phyloP scores from a whole-genome alignment of 2,888 invertebrate genomes.

The Nemapogon koenigi region DNA sequence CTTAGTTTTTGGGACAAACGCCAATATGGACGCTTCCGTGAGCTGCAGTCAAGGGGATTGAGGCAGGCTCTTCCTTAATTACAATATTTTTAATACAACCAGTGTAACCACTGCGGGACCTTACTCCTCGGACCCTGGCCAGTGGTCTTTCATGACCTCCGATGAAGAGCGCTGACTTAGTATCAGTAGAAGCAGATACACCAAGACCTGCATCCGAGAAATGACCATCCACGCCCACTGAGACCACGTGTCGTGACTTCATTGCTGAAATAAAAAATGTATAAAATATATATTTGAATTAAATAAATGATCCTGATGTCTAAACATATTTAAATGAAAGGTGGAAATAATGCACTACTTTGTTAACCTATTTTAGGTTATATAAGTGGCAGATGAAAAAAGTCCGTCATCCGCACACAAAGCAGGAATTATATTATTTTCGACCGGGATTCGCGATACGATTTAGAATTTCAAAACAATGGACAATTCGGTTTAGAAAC shows the following conservation, averaged over 20 bases:
- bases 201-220: conserved; percentile 78
- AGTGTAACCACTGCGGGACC: conserved; percentile 74
- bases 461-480: too few species aligned
- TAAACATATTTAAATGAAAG: too few species aligned
- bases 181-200: conserved; percentile 74
- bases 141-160: conserved; percentile 76
- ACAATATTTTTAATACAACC: conserved; percentile 80
- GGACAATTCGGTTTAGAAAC: too few species aligned
- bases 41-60: conserved; percentile 54
- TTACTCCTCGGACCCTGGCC: conserved; percentile 66
- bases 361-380: too few species aligned
- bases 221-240: conserved; percentile 84
- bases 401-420: too few species aligned
- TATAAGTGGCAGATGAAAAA: too few species aligned
- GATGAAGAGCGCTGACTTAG: conserved; percentile 85
- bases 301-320: too few species aligned
- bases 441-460: too few species aligned
- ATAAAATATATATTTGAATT: too few species aligned
- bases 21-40: conserved; percentile 78
- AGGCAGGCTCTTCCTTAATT: conserved; percentile 47
- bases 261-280: conserved; percentile 61
- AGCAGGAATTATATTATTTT: too few species aligned
- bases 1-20: conserved; percentile 81
- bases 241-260: conserved; percentile 90
- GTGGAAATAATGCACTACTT: too few species aligned